Evolutionary conservation across 2,113 vertebrate species (phyloP), one percentile per base, ranked within the genome.

Genomic region (Murina feae): DNA sequence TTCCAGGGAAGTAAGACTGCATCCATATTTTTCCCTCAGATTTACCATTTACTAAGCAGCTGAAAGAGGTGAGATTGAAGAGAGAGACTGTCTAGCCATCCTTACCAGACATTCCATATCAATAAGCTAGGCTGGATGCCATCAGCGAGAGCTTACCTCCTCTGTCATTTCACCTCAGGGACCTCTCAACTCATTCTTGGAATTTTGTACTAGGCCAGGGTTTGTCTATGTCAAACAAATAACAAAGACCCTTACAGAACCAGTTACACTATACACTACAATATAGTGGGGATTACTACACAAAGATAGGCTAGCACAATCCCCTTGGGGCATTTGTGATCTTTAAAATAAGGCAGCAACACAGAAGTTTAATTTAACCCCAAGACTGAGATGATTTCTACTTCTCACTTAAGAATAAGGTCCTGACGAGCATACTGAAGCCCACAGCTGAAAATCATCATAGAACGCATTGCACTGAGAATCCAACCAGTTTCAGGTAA

Each of bases 21-120:
- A 83, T 51, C 44, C 37, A 60, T 86, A 80, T 93, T 90, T 90
- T 69, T 13, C 16, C 55, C 28, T 89, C 71, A 39, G 1, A 68
- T 90, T 92, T 89, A 68, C 51, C 58, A 92, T 83, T 90, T 88
- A 58, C 76, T 35, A 66, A 85, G 47, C 42, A 94, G 63, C 44
- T 79, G 9, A 20, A 72, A 92, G 68, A 86, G 74, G 63, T n/a
- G 49, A 92, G 63, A 90, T 9, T 92, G 60, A 88, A 95, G 55
- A 71, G 11, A 87, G 35, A 81, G 16, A 68, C 13, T 30, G 13
- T 78, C 55, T 25, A 44, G 47, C 51, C 63, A 66, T 32, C 16
- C 63, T 68, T 65, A 20, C 25, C 6, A 89, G 63, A 5, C 23
- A 83, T 58, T 85, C 72, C 25, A 82, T 78, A 60, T 63, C 65